A percentile compares a stretch with the other conserved stretches of the same genome.
phyloP scores from a whole-genome alignment of 2,888 invertebrate species.

The Nezara viridula region DNA sequence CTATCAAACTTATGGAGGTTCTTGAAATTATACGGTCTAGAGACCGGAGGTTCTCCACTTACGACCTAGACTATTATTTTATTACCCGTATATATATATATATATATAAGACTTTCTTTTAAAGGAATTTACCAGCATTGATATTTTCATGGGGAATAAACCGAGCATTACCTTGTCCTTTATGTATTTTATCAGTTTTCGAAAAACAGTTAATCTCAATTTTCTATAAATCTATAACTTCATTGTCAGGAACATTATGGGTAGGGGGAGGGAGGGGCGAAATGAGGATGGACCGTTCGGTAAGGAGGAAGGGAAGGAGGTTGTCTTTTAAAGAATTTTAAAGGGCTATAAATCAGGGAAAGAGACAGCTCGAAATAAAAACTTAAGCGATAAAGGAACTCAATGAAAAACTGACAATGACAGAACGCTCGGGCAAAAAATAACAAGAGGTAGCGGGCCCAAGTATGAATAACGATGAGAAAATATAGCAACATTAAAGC shows the following conservation, averaged over 20 bases:
- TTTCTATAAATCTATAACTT: neutral
- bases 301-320: neutral
- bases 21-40: no score
- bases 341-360: neutral
- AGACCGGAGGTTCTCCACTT: no score
- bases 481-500: neutral
- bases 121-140: no score
- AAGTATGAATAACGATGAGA: neutral
- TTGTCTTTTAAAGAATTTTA: neutral
- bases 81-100: no score
- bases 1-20: no score
- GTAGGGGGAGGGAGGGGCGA: no score
- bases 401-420: constrained; percentile 22
- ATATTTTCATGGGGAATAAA: no score
- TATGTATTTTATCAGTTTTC: neutral
- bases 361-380: constrained; percentile 6
- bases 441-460: neutral
- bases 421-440: neutral
- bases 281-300: neutral
- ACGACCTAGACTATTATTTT: no score
- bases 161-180: neutral
- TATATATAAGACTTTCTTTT: no score
- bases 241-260: neutral
- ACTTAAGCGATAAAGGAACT: constrained; percentile 14
- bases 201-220: neutral